Evolutionary conservation across 1,140 invertebrate species (phyloP).

Genomic region (Ganaspis sp.): DNA sequence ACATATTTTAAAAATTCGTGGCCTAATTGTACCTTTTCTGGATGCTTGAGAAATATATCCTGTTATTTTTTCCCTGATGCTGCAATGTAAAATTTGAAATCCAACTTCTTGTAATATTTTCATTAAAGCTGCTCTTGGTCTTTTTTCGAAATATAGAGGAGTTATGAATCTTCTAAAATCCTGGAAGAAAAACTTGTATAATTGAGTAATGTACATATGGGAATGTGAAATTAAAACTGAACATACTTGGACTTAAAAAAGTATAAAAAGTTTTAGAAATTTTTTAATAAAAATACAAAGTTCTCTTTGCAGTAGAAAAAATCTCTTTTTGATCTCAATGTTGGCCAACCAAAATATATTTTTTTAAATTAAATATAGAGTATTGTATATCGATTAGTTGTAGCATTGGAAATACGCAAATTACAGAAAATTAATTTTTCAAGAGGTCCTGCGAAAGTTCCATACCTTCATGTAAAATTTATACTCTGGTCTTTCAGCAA

Average conservation of each 20-base stretch:
- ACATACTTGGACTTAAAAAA: no score
- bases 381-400: no score
- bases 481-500: neutral
- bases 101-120: neutral
- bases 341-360: no score
- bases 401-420: no score
- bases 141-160: neutral
- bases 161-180: neutral
- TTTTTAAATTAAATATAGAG: no score
- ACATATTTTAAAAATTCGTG: no score
- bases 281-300: no score
- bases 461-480: neutral
- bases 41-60: neutral
- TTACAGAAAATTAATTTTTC: neutral
- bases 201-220: neutral
- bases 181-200: neutral
- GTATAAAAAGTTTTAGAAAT: no score
- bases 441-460: no score
- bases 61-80: neutral
- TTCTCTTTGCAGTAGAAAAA: no score
- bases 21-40: neutral
- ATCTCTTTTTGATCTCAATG: no score
- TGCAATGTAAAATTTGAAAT: neutral
- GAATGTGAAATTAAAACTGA: neutral
- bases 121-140: neutral